Conservation (phyloP, 2,888 invertebrate species). For the Ennomos erosarius region DNA sequence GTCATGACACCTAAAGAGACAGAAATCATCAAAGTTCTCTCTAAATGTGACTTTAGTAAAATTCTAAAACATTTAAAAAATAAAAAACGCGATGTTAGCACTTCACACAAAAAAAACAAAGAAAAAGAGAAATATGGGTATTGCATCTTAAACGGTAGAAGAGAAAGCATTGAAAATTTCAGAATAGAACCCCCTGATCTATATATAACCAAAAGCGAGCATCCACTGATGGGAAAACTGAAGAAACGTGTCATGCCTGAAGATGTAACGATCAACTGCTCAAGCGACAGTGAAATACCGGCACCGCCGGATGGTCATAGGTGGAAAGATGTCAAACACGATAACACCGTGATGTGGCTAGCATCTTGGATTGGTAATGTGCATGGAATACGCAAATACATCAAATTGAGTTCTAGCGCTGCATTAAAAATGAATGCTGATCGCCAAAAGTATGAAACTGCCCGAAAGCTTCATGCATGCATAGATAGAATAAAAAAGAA, state of each 20-base stretch:
- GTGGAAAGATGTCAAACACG: constrained; percentile 98
- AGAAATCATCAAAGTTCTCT: constrained; percentile 93
- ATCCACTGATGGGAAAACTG: constrained; percentile 99
- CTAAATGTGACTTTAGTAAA: constrained; percentile 97
- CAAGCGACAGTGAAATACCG: constrained; percentile 94
- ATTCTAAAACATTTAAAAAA: constrained; percentile 95
- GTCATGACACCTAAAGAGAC: constrained; percentile 96
- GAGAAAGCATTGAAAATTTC: constrained; percentile 99
- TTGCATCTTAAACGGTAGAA: constrained; percentile 98
- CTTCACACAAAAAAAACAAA: constrained; percentile 92
- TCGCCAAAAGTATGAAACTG: constrained; percentile 99
- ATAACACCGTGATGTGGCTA: constrained; percentile 98
- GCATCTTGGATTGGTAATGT: constrained; percentile 99
- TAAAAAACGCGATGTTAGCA: constrained; percentile 82
- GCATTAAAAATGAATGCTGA: constrained; percentile 99
- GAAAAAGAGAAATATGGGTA: constrained; percentile 96
- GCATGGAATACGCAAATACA: constrained; percentile 94
- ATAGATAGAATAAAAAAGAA: constrained; percentile 96
- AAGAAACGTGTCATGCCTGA: constrained; percentile 96
- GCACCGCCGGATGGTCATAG: constrained; percentile 74
- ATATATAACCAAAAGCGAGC: constrained; percentile 98
- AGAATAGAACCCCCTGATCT: constrained; percentile 98
- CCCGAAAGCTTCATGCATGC: constrained; percentile 94
- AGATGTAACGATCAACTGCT: constrained; percentile 99
- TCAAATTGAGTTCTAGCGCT: constrained; percentile 99